A percentile compares a stretch with the other conserved stretches of the same genome.
Conservation (phyloP, 2,888 invertebrate genomes). For the Arctia plantaginis region DNA sequence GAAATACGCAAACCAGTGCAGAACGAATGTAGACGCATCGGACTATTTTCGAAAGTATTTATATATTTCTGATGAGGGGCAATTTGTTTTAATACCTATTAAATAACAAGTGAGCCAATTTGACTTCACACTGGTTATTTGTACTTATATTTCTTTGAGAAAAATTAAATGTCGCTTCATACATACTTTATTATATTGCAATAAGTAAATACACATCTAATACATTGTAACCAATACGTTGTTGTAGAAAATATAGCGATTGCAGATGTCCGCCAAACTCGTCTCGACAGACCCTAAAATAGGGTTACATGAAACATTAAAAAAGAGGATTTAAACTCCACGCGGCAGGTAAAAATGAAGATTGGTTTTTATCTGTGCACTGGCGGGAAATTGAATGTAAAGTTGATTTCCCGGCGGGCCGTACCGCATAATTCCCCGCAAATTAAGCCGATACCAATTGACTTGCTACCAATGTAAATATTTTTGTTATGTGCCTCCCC, state of each 20-base stretch:
- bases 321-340: slow-evolving; percentile 46
- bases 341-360: slow-evolving; percentile 71
- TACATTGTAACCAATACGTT: background rate
- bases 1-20: too few species aligned
- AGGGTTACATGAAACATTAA: slow-evolving; percentile 28
- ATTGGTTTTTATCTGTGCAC: slow-evolving; percentile 84
- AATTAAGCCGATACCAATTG: slow-evolving; percentile 83
- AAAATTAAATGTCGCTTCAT: background rate
- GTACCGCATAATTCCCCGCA: slow-evolving; percentile 78
- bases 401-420: slow-evolving; percentile 84
- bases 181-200: background rate
- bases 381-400: slow-evolving; percentile 83
- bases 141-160: too few species aligned
- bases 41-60: too few species aligned
- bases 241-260: background rate
- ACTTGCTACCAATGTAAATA: slow-evolving; percentile 82
- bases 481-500: slow-evolving; percentile 80
- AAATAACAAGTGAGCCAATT: too few species aligned
- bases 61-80: too few species aligned
- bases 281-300: slow-evolving; percentile 21
- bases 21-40: too few species aligned
- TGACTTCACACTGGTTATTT: too few species aligned
- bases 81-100: too few species aligned
- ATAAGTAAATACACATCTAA: background rate
- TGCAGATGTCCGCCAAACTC: slow-evolving; percentile 2